Evolutionary conservation across 1,140 invertebrate genomes (phyloP), one percentile per base, ranked within the genome.

Genomic region (Danaus melanippus): DNA sequence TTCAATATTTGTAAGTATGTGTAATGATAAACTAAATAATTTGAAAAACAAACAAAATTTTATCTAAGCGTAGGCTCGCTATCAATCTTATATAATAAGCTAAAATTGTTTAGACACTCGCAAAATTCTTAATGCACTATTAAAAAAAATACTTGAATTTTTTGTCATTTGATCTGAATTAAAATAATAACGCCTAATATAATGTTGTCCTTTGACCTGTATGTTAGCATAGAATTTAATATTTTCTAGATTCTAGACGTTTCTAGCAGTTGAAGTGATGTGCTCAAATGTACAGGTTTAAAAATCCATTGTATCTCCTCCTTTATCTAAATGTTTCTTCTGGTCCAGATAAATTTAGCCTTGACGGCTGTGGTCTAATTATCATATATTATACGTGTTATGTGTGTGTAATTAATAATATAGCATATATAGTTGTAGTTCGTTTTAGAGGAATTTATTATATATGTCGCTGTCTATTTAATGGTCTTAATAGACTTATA

Each of bases 251-350:
- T 32, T 32, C 21, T 60, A 57, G 47, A 58, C 41, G 40, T 56
- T 61, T 62, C 59, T 61, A 62, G 43, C 40, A 60, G 58, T 67
- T 64, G 60, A 69, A 61, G 62, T 50, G 55, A 67, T 71, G 74
- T 78, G 77, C 77, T 81, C 78, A 81, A 81, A 81, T 81, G 72
- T 79, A 78, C 75, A 80, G 67, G 58, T 69, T 66, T 77, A 72
- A 67, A 66, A 62, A 49, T 64, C 63, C 46, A 63, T 61, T 60
- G 60, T 72, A 51, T 56, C 64, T 66, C 53, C 48, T 65, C 67
- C 64, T 74, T 69, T 63, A 64, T 67, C 67, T 71, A 66, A 64
- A 56, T 42, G 44, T 70, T 68, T 69, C 53, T 58, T 63, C 66
- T 45, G 5, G 9, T 55, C 46, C 57, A 50, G 42, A 58, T 58